Evolutionary conservation across 2,797 vertebrate genomes (phyloP).

Genomic region (Rhabdophis nuchalis): DNA sequence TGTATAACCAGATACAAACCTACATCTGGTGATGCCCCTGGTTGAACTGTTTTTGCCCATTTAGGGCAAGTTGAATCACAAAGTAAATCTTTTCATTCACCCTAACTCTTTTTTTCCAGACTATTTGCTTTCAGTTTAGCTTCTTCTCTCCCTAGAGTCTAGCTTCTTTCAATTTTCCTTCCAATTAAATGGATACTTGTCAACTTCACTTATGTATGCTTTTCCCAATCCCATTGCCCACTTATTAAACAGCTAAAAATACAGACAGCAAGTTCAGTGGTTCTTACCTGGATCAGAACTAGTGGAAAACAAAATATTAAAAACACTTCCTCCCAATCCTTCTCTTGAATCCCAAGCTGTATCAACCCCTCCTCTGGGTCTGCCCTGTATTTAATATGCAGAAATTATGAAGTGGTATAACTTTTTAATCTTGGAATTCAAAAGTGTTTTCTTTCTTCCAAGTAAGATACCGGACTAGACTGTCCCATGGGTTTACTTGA

Average conservation of each 20-base stretch:
- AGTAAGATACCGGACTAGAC: too few relatives aligned
- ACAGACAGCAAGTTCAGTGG: not conserved
- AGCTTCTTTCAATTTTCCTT: not conserved
- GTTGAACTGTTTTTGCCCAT: not conserved
- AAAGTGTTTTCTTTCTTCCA: not conserved
- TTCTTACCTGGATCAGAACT: not conserved
- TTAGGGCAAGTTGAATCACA: not conserved
- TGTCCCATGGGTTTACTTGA: too few relatives aligned
- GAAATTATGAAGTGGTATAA: not conserved
- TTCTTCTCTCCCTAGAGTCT: not conserved
- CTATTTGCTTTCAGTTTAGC: not conserved
- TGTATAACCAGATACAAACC: not conserved
- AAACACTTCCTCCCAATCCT: not conserved
- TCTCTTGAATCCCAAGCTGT: not conserved
- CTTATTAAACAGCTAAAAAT: not conserved
- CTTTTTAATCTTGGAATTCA: not conserved
- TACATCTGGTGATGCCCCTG: not conserved
- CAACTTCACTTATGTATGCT: not conserved
- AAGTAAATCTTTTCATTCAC: not conserved
- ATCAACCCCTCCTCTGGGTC: not conserved
- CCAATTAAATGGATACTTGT: not conserved
- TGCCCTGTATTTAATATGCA: not conserved
- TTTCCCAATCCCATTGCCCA: not conserved
- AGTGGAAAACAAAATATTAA: not conserved
- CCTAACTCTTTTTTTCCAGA: not conserved